A percentile compares a stretch with the other conserved stretches of the same genome.
Conservation (phyloP, 2,797 vertebrate genomes). For the Spatula clypeata region DNA sequence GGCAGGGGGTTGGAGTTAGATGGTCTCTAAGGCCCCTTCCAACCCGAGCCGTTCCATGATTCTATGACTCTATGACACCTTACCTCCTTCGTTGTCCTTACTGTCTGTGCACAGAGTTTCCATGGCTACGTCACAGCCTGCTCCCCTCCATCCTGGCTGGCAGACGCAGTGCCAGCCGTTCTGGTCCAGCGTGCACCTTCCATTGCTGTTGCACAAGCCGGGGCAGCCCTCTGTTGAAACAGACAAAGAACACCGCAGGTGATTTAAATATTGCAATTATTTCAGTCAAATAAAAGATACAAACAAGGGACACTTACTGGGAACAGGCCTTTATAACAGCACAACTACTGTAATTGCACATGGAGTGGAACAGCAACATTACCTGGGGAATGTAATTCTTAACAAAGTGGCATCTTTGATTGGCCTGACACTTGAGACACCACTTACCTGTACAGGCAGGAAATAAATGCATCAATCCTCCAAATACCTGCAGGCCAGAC, state of each 20-base stretch:
- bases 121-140: conserved; percentile 97
- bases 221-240: conserved; percentile 95
- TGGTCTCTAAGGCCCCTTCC: too few species aligned
- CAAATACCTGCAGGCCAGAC: conserved; percentile 85
- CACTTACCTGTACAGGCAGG: conserved; percentile 86
- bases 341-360: conserved; percentile 95
- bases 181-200: conserved; percentile 96
- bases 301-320: conserved; percentile 90
- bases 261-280: conserved; percentile 59
- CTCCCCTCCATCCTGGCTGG: conserved; percentile 97
- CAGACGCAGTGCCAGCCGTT: conserved; percentile 99
- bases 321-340: conserved; percentile 93
- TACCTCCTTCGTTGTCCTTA: conserved; percentile 99
- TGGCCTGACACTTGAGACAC: conserved; percentile 86
- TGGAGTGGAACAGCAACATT: conserved; percentile 88
- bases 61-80: conserved; percentile 25
- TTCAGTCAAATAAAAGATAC: conserved; percentile 74
- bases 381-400: conserved; percentile 79
- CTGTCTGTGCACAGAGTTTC: conserved; percentile 97
- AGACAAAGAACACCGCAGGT: conserved; percentile 80
- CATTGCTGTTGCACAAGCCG: conserved; percentile 98
- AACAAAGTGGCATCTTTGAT: conserved; percentile 88
- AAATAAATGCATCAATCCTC: conserved; percentile 82
- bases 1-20: too few species aligned
- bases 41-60: too few species aligned